Evolutionary conservation across 2,797 vertebrate species (phyloP).

Genomic region (Enteromius treurensis): DNA sequence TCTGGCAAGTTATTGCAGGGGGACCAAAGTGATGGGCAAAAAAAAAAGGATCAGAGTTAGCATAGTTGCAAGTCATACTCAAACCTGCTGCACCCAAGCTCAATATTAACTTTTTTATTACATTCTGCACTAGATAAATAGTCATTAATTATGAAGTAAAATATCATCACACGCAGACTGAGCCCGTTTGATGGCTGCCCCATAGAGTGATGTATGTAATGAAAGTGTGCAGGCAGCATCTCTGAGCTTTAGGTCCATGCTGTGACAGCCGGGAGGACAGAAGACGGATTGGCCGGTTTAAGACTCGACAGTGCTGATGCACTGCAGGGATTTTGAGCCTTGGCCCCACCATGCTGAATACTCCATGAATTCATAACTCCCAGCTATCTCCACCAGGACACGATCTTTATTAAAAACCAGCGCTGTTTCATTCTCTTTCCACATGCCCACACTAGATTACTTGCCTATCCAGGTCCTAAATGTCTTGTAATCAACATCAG

Average conservation of each 20-base stretch:
- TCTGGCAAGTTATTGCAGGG: background rate
- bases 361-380: conserved; percentile 56
- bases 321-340: conserved; percentile 57
- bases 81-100: background rate
- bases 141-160: conserved; percentile 32
- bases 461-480: conserved; percentile 50
- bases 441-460: conserved; percentile 33
- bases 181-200: conserved; percentile 6
- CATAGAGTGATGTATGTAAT: conserved; percentile 36
- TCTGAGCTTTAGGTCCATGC: conserved; percentile 43
- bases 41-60: background rate
- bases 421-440: conserved; percentile 42
- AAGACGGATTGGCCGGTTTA: conserved; percentile 58
- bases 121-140: conserved; percentile 13
- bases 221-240: conserved; percentile 35
- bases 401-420: conserved; percentile 62
- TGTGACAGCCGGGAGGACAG: conserved; percentile 51
- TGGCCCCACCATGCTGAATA: conserved; percentile 40
- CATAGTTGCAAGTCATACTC: background rate
- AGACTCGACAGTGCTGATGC: conserved; percentile 43
- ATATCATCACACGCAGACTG: conserved; percentile 20
- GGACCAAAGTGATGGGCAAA: background rate
- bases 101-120: background rate
- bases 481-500: conserved; percentile 55
- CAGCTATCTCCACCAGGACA: conserved; percentile 39